Evolutionary conservation across 2,888 invertebrate genomes (phyloP).

Genomic region (Andrena haemorrhoa): DNA sequence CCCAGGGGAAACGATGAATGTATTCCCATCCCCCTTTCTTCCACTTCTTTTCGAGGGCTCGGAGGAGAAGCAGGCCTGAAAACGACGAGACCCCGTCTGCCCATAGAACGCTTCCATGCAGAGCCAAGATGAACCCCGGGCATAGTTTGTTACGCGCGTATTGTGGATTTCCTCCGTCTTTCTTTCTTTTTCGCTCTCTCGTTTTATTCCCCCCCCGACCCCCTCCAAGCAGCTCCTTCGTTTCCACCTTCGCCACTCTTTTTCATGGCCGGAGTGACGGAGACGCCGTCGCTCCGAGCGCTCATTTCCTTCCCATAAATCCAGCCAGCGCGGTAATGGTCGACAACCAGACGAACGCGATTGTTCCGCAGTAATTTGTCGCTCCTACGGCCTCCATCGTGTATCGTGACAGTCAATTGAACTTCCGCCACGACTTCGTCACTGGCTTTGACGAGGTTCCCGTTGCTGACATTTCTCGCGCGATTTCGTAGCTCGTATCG

Average conservation of each 20-base stretch:
- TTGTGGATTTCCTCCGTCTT: constrained; percentile 68
- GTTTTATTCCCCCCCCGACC: constrained; percentile 13
- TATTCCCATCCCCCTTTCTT: constrained; percentile 31
- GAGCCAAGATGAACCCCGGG: constrained; percentile 55
- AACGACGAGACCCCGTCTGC: constrained; percentile 56
- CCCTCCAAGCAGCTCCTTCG: constrained; percentile 1
- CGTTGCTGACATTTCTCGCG: not conserved
- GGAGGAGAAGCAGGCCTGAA: constrained; percentile 63
- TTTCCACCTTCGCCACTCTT: constrained; percentile 10
- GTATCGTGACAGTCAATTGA: constrained; percentile 52
- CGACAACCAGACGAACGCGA: constrained; percentile 52
- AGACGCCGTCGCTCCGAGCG: constrained; percentile 55
- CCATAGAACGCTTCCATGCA: constrained; percentile 68
- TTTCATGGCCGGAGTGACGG: constrained; percentile 50
- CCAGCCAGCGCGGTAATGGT: constrained; percentile 61
- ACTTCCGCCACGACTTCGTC: constrained; percentile 14
- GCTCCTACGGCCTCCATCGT: constrained; percentile 21
- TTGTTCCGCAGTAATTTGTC: constrained; percentile 66
- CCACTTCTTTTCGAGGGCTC: constrained; percentile 40
- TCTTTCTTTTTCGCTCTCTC: constrained; percentile 3
- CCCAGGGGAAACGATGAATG: constrained; percentile 59
- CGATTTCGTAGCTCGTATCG: not conserved
- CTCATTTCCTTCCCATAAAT: constrained; percentile 67
- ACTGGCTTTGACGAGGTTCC: not conserved
- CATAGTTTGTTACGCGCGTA: constrained; percentile 71